Conservation (phyloP, 2,797 vertebrate genomes). For the Anguilla obscura region DNA sequence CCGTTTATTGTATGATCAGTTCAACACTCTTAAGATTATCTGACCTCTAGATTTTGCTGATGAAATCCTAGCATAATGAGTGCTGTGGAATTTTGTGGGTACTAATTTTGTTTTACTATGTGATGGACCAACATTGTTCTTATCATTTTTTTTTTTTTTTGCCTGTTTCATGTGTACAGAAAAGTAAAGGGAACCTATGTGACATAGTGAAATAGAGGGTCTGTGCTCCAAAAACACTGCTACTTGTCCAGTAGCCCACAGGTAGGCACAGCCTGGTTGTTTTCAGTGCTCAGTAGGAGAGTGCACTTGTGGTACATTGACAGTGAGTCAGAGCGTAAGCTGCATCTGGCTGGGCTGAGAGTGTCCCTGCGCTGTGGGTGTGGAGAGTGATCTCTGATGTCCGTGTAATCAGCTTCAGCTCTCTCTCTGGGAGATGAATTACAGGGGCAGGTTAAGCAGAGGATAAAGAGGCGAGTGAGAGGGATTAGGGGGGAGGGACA, state of each 20-base stretch:
- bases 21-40: neutral
- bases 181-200: neutral
- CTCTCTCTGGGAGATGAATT: constrained; percentile 11
- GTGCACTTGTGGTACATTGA: neutral
- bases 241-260: neutral
- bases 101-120: neutral
- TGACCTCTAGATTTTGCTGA: neutral
- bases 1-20: neutral
- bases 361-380: neutral
- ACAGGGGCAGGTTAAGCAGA: neutral
- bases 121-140: neutral
- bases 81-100: neutral
- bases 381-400: constrained; percentile 8
- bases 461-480: neutral
- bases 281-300: neutral
- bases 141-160: neutral
- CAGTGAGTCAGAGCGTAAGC: neutral
- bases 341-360: neutral
- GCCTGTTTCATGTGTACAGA: neutral
- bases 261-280: neutral
- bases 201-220: neutral
- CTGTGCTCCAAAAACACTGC: neutral
- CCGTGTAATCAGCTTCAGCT: neutral
- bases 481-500: neutral
- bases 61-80: neutral